A percentile compares a stretch with the other conserved stretches of the same genome.
Evolutionary conservation across 1,140 invertebrate genomes (phyloP).

Genomic region (Orius laevigatus): DNA sequence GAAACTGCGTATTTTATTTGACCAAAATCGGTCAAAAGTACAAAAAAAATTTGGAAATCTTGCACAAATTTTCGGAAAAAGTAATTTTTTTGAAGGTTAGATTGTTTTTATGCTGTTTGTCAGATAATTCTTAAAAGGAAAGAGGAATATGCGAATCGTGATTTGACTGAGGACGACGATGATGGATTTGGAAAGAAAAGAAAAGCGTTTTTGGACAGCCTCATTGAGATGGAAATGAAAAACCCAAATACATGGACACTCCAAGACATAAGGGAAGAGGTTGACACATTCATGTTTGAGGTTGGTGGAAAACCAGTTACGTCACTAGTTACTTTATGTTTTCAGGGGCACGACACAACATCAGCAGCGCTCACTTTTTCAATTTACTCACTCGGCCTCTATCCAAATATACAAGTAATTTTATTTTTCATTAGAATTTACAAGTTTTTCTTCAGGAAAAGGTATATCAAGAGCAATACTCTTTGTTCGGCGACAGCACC

Average conservation of each 20-base stretch:
- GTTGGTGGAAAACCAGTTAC: no score
- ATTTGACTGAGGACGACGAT: no score
- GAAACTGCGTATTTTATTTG: neutral
- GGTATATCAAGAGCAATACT: conserved; percentile 37
- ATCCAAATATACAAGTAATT: conserved; percentile 32
- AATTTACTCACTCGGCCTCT: conserved; percentile 29
- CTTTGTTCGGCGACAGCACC: conserved; percentile 32
- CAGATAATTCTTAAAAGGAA: neutral
- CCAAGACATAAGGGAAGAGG: neutral
- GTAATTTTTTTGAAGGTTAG: neutral
- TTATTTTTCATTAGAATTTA: no score
- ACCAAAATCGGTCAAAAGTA: neutral
- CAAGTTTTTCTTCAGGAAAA: conserved; percentile 18
- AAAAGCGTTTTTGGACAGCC: neutral
- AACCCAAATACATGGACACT: neutral
- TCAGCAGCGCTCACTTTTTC: conserved; percentile 50
- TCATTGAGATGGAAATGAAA: neutral
- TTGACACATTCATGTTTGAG: conserved; percentile 5
- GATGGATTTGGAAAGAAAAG: neutral
- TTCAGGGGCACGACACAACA: conserved; percentile 73
- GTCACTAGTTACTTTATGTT: no score
- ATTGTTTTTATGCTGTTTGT: neutral
- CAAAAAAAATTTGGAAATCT: neutral
- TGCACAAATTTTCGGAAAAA: neutral
- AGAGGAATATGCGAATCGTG: neutral